Conservation (phyloP, 30 jellyfish, hydroid and myxozoan species). For the Aurelia coerulea region DNA sequence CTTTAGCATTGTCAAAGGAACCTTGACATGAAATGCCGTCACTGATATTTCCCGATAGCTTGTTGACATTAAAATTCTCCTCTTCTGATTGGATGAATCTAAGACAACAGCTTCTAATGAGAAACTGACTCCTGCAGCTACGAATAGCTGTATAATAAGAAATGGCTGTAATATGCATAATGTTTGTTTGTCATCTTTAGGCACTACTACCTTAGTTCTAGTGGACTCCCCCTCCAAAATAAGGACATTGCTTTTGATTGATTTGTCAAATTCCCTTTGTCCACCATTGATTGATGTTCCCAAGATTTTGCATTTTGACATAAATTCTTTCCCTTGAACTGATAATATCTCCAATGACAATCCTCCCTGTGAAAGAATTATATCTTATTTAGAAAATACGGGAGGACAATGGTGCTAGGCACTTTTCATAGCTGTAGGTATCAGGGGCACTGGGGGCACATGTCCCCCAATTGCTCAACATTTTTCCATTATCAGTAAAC, state of each 20-base stretch:
- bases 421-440: too few relatives aligned
- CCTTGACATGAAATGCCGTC: conserved; percentile 89
- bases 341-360: conserved; percentile 73
- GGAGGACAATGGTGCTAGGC: too few relatives aligned
- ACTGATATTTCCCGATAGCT: conserved; percentile 75
- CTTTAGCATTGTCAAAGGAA: conserved; percentile 66
- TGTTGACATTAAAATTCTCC: conserved; percentile 81
- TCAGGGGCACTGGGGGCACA: too few relatives aligned
- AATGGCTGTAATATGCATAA: conserved; percentile 75
- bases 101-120: conserved; percentile 68
- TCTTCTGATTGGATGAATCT: conserved; percentile 66
- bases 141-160: conserved; percentile 69
- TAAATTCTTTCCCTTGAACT: conserved; percentile 80
- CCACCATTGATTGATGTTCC: conserved; percentile 70
- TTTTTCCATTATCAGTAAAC: too few relatives aligned
- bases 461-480: too few relatives aligned
- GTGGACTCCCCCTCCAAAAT: conserved; percentile 90
- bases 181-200: conserved; percentile 78
- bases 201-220: conserved; percentile 67
- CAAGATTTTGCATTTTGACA: conserved; percentile 64
- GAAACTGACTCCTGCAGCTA: conserved; percentile 69
- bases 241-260: conserved; percentile 66
- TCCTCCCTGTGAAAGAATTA: conserved; percentile 81
- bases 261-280: conserved; percentile 77
- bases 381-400: too few relatives aligned